A percentile compares a stretch with the other conserved stretches of the same genome.
Conservation (phyloP, 2,888 invertebrate species). For the Epinotia ramella region DNA sequence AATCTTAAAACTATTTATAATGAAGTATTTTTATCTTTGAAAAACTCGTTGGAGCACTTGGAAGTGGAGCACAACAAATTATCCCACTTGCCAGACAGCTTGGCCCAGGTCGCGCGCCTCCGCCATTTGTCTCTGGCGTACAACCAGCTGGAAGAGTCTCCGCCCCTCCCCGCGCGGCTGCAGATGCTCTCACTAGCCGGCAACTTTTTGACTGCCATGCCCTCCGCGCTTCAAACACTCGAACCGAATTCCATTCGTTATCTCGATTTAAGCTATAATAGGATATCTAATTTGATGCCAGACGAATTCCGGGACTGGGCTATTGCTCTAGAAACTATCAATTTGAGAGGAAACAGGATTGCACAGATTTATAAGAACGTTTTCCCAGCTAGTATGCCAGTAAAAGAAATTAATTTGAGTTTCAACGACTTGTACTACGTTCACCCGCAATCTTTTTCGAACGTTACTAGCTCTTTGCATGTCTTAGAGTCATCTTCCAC, state of each 20-base stretch:
- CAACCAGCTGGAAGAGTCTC: conserved; percentile 87
- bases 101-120: conserved; percentile 88
- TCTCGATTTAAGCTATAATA: conserved; percentile 95
- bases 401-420: conserved; percentile 95
- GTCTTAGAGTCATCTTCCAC: conserved; percentile 95
- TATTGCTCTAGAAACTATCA: conserved; percentile 90
- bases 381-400: conserved; percentile 89
- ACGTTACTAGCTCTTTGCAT: conserved; percentile 90
- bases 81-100: conserved; percentile 88
- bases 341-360: conserved; percentile 93
- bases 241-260: conserved; percentile 90
- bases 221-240: conserved; percentile 89
- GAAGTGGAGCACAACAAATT: conserved; percentile 93
- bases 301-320: conserved; percentile 93
- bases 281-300: conserved; percentile 90
- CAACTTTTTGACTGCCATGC: conserved; percentile 91
- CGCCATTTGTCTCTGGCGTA: conserved; percentile 94
- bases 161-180: conserved; percentile 87
- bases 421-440: conserved; percentile 95
- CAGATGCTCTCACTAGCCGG: conserved; percentile 93
- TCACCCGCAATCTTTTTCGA: conserved; percentile 91
- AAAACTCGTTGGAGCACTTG: conserved; percentile 91
- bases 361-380: conserved; percentile 89
- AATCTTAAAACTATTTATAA: conserved; percentile 88
- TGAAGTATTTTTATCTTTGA: conserved; percentile 90